Evolutionary conservation across 2,113 vertebrate genomes (phyloP).

Genomic region (Tursiops truncatus): DNA sequence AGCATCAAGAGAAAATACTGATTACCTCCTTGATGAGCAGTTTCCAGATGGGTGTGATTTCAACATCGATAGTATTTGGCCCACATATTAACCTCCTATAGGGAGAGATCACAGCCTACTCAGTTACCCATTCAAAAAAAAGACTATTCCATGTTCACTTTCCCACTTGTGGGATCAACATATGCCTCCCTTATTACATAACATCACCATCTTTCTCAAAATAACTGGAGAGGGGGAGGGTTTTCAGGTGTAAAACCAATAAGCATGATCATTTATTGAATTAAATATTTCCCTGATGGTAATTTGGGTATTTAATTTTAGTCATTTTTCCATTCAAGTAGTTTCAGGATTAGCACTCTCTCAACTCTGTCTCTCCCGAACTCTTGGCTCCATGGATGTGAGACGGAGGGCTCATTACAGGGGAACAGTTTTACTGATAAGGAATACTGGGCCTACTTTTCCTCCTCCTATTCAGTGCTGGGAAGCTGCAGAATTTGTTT

Average conservation of each 20-base stretch:
- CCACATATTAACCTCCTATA: conserved; percentile 86
- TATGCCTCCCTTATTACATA: background rate
- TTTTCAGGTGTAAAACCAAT: background rate
- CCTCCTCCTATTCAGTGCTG: background rate
- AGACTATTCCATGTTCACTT: background rate
- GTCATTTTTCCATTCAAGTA: background rate
- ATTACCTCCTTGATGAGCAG: conserved; percentile 88
- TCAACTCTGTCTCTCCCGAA: background rate
- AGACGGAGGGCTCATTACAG: background rate
- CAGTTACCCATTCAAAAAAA: background rate
- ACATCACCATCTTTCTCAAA: background rate
- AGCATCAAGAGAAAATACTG: conserved; percentile 34
- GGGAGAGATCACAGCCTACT: conserved; percentile 41
- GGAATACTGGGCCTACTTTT: background rate
- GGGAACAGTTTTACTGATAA: background rate
- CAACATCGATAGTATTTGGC: conserved; percentile 85
- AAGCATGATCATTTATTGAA: background rate
- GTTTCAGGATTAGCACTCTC: background rate
- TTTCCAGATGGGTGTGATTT: conserved; percentile 87
- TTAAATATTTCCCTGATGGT: background rate
- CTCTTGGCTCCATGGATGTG: background rate
- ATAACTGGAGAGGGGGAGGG: background rate
- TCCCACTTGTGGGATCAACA: background rate
- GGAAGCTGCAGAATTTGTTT: background rate
- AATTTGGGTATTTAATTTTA: background rate